Evolutionary conservation across 1,140 invertebrate genomes (phyloP).

Genomic region (Rhizoglyphus robini): DNA sequence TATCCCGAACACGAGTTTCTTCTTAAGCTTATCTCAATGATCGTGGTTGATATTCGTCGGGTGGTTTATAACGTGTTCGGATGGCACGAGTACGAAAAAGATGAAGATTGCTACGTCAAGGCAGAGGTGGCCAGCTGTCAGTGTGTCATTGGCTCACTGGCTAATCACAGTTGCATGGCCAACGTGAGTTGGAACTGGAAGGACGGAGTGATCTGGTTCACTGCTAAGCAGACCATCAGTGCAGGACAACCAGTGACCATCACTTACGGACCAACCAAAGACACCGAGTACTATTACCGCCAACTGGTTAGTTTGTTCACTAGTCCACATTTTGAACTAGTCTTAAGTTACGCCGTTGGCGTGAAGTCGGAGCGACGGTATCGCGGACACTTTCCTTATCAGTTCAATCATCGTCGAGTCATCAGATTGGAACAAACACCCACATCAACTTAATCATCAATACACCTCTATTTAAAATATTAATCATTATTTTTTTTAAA

Average conservation of each 20-base stretch:
- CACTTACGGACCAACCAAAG: slow-evolving; percentile 5
- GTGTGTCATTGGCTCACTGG: background rate
- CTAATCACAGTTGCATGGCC: background rate
- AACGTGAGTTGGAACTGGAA: background rate
- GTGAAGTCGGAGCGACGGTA: too few relatives aligned
- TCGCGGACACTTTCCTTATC: too few relatives aligned
- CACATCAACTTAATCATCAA: too few relatives aligned
- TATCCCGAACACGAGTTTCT: slow-evolving; percentile 1
- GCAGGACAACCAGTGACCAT: background rate
- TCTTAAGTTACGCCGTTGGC: too few relatives aligned
- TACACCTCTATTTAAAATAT: too few relatives aligned
- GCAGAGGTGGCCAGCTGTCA: background rate
- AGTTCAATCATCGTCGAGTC: too few relatives aligned
- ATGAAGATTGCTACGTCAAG: background rate
- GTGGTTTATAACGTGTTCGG: slow-evolving; percentile 6
- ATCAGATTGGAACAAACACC: too few relatives aligned
- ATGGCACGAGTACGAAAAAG: background rate
- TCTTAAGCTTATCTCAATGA: background rate
- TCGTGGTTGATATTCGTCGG: background rate
- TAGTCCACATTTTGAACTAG: too few relatives aligned
- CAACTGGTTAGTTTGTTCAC: too few relatives aligned
- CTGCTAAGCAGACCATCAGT: background rate
- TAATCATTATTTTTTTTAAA: too few relatives aligned
- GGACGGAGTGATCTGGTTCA: background rate
- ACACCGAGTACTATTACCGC: background rate